Base-by-base conservation (phyloP, 2,888 invertebrate genomes). In the Sipha maydis region DNA sequence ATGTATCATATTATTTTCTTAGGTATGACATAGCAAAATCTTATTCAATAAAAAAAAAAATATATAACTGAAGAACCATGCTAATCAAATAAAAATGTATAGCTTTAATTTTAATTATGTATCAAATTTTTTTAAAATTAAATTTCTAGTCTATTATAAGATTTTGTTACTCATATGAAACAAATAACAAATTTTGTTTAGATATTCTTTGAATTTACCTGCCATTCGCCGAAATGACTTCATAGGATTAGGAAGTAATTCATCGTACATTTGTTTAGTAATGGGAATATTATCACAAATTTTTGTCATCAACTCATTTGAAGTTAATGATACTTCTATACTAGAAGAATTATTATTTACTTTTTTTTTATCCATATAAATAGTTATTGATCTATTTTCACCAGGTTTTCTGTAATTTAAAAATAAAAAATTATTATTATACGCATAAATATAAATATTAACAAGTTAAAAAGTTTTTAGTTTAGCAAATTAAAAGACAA, bases 191-290 rank as follows among this genome's bases (percentile, higher is more conserved):
- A 71, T 71, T 31, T 28, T 31, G 4, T 14, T 31, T 2, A 4
- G 28, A 71, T 31, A 67, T 4, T 8, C 17, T 67, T 67, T 28
- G 41, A 25, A 78, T 56, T 75, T 88, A 82, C 88, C 88, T 75
- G 88, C 88, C 88, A 88, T 88, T 75, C 88, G 71, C 48, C 73
- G 82, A 67, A 71, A 88, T 41, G 80, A 67, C 41, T 88, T 88
- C 75, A 88, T 67, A 31, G 82, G 88, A 82, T 82, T 88, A 61
- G 88, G 88, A 67, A 82, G 80, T 61, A 88, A 82, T 34, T 88
- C 88, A 75, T 75, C 75, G 76, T 88, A 88, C 82, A 88, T 88
- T 88, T 88, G 73, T 88, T 88, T 75, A 31, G 67, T 82, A 82
- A 88, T 80, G 82, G 88, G 82, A 75, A 88, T n/a, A 82, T 73